Percentiles rank a stretch among this genome's conserved stretches.
Conservation (phyloP, 2,797 vertebrate species). For the Caiman crocodilus region DNA sequence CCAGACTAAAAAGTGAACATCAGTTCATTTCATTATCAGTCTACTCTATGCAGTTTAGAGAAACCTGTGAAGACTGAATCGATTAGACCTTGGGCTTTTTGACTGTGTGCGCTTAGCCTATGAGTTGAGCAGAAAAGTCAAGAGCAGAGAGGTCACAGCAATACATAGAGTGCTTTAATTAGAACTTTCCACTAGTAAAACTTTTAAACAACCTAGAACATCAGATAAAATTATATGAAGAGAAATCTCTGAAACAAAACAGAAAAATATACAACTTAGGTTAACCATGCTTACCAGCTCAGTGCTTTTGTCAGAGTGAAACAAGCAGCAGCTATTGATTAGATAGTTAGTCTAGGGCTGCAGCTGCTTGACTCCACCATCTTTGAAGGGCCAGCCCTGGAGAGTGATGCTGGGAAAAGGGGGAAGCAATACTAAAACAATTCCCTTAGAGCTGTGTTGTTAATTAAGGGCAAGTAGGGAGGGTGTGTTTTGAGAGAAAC, state of each 20-base stretch:
- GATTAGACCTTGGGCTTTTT: too few relatives aligned
- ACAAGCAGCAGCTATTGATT: too few relatives aligned
- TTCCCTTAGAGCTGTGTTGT: background rate
- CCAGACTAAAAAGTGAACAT: too few relatives aligned
- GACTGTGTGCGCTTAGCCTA: too few relatives aligned
- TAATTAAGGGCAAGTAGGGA: background rate
- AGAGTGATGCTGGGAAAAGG: background rate
- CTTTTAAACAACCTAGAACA: background rate
- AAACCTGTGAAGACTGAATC: too few relatives aligned
- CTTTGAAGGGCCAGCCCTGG: background rate
- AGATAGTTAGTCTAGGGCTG: too few relatives aligned
- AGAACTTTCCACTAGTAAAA: background rate
- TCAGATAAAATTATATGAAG: background rate
- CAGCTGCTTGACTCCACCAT: background rate
- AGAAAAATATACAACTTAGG: slow-evolving; percentile 32
- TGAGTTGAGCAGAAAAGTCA: background rate
- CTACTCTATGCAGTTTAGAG: too few relatives aligned
- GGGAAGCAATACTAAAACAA: background rate
- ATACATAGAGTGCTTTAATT: background rate
- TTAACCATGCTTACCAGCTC: background rate
- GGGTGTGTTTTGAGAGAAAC: background rate
- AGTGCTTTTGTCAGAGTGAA: too few relatives aligned
- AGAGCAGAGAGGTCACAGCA: background rate
- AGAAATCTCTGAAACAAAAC: background rate
- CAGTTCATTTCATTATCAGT: too few relatives aligned